These are phyloP conservation scores for Eumaeus atala DNA, from an alignment of 1,140 invertebrate genomes.

Conservation along the genomic window DNA sequence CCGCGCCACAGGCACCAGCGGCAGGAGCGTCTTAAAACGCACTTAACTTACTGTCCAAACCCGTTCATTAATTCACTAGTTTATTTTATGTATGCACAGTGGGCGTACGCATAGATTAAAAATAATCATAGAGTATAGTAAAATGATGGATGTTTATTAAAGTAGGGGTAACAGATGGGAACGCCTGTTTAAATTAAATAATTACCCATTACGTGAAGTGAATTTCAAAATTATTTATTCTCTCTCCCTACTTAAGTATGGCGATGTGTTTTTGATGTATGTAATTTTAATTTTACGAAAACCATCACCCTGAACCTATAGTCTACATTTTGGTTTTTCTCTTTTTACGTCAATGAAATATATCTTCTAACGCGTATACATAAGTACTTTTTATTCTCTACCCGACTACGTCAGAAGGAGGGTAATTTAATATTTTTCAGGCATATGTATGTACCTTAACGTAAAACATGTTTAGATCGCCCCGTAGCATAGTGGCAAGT, in stretches of 20 bases:
- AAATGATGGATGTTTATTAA: conserved; percentile 12
- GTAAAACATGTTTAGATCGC: too few relatives aligned
- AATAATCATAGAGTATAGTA: conserved; percentile 29
- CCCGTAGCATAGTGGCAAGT: too few relatives aligned
- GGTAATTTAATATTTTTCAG: too few relatives aligned
- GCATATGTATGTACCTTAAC: too few relatives aligned
- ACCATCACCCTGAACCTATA: too few relatives aligned
- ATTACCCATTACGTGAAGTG: not conserved
- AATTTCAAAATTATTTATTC: not conserved
- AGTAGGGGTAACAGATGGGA: not conserved
- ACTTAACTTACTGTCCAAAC: conserved; percentile 19
- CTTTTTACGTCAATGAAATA: too few relatives aligned
- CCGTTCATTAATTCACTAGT: not conserved
- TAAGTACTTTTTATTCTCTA: too few relatives aligned
- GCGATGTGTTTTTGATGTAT: too few relatives aligned
- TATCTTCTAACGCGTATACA: too few relatives aligned
- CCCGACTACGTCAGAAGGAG: too few relatives aligned
- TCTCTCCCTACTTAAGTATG: not conserved
- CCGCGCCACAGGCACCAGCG: conserved; percentile 19
- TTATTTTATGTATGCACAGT: conserved; percentile 23
- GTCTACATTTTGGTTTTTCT: too few relatives aligned
- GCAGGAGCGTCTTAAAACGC: conserved; percentile 17
- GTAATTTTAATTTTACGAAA: too few relatives aligned
- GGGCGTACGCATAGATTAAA: conserved; percentile 35
- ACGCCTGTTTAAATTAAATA: conserved; percentile 12